A percentile compares a stretch with the other conserved stretches of the same genome.
Evolutionary conservation across 2,888 invertebrate species (phyloP).

Genomic region (Lissonota sp.): DNA sequence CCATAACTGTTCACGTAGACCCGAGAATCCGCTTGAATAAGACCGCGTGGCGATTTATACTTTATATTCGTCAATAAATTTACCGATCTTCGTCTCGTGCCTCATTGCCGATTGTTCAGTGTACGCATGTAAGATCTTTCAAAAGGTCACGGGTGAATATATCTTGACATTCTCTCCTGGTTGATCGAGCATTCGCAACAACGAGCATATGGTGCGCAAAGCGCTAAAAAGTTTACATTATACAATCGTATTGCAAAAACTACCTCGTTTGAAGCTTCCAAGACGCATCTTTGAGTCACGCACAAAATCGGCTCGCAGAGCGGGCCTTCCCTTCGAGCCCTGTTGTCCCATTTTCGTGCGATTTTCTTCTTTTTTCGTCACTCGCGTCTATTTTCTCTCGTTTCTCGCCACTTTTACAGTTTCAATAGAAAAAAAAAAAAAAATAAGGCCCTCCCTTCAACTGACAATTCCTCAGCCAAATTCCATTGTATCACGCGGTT

Average conservation of each 20-base stretch:
- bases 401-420: background rate
- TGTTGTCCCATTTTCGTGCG: conserved; percentile 79
- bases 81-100: background rate
- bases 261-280: conserved; percentile 82
- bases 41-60: background rate
- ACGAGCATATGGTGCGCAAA: conserved; percentile 16
- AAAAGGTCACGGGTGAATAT: background rate
- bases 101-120: background rate
- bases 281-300: conserved; percentile 81
- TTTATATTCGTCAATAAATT: background rate
- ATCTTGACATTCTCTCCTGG: background rate
- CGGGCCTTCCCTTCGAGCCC: conserved; percentile 79
- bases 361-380: background rate
- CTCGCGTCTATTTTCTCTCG: background rate
- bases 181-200: background rate
- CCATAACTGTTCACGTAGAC: conserved; percentile 11
- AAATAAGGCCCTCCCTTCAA: background rate
- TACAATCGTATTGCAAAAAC: background rate
- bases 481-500: conserved; percentile 38
- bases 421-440: background rate
- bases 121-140: background rate
- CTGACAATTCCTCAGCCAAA: conserved; percentile 44
- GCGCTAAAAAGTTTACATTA: no score
- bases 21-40: conserved; percentile 15
- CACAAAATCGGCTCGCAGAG: conserved; percentile 79